phyloP scores from a whole-genome alignment of 2,113 vertebrate species.

The Aplodontia rufa region DNA sequence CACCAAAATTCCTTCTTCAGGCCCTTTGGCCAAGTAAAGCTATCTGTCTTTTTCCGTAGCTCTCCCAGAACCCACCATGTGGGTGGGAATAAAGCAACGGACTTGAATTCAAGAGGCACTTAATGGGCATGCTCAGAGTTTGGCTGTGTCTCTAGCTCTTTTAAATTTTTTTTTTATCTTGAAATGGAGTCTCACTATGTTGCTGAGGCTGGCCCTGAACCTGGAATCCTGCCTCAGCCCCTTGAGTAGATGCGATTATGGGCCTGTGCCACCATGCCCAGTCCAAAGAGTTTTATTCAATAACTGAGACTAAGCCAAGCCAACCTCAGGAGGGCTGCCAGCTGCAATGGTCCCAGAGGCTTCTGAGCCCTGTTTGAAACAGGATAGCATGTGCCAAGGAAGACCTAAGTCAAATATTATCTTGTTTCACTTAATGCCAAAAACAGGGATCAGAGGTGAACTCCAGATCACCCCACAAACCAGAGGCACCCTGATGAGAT shows the following conservation, averaged over 20 bases:
- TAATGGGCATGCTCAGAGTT: neutral
- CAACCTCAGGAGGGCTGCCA: neutral
- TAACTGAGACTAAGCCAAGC: too few relatives aligned
- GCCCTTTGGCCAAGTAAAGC: neutral
- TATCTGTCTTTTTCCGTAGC: neutral
- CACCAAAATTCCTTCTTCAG: neutral
- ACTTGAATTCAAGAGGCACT: neutral
- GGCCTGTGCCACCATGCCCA: neutral
- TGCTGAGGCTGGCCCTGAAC: neutral
- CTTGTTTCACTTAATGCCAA: neutral
- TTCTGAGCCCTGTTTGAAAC: neutral
- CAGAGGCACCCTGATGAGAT: neutral
- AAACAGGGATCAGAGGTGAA: neutral
- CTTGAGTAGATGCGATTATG: neutral
- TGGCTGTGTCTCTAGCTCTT: neutral
- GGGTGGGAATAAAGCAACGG: neutral
- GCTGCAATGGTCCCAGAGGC: neutral
- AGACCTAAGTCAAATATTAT: neutral
- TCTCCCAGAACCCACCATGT: neutral
- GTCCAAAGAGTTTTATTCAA: neutral
- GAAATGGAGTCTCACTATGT: neutral
- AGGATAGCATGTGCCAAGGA: neutral
- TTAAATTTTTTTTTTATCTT: neutral
- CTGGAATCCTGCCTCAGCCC: neutral
- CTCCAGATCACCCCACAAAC: neutral